Evolutionary conservation across 1,140 invertebrate genomes (phyloP), one percentile per base, ranked within the genome.

Genomic region (Hypothenemus hampei): DNA sequence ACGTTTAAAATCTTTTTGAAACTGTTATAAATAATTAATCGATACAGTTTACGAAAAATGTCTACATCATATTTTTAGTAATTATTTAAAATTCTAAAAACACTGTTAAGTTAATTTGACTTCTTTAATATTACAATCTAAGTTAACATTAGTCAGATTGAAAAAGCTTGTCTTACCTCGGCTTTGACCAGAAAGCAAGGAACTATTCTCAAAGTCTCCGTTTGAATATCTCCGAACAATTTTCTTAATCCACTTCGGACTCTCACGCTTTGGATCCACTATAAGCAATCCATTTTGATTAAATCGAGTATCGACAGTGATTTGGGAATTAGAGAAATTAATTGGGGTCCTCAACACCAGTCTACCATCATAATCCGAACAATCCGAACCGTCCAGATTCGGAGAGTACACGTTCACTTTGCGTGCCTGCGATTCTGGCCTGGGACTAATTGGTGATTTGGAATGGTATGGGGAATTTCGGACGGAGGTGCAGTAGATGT

Each of bases 161-260:
- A 37, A 37, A 15, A 36, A 36, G 18, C 7, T 15, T 15, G 8
- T 37, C 58, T 55, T 62, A 72, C 70, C 70, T 66, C 69, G 60
- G 60, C 68, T 70, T 49, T 70, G 67, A 57, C 67, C 70, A 11
- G 68, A 70, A 11, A 72, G 21, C 26, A 70, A 56, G 4, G 70
- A 72, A 50, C 69, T 63, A 56, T 69, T 71, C 48, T 72, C 70
- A 57, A 70, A 72, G 56, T 72, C 70, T 1, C 65, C 65, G 57
- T 67, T 71, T 6, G 66, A 68, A 58, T 69, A 72, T 33, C 70
- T 55, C 10, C 68, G 54, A 6, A 72, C 69, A 19, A 71, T 64
- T 50, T 71, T 70, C 54, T 68, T 71, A 23, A 72, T 71, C 68
- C 68, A 71, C 48, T 67, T 69, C 16, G 64, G 60, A 6, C 58